A percentile compares a stretch with the other conserved stretches of the same genome.
phyloP scores from a whole-genome alignment of 1,140 invertebrate genomes.

The Bicyclus anynana region DNA sequence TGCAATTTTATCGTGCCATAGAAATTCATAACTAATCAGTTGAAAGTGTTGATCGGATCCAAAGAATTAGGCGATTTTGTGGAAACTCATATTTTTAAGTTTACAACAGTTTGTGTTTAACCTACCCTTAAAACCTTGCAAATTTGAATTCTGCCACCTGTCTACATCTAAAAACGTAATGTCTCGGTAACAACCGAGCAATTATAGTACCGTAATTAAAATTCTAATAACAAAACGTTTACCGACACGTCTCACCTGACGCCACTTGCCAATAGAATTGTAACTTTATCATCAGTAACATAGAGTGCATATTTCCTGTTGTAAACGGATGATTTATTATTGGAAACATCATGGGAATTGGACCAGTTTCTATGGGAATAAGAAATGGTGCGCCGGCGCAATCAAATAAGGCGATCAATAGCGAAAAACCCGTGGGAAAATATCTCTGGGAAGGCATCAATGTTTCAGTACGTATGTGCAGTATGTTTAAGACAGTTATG shows the following conservation, averaged over 20 bases:
- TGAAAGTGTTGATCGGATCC: too few species aligned
- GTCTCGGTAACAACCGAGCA: not conserved
- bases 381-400: constrained; percentile 17
- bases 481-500: not conserved
- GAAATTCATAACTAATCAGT: too few species aligned
- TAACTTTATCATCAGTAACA: not conserved
- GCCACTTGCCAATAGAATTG: not conserved
- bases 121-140: too few species aligned
- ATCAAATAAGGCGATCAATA: constrained; percentile 21
- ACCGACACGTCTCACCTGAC: not conserved
- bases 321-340: constrained; percentile 17
- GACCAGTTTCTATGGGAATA: constrained; percentile 21
- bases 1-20: too few species aligned
- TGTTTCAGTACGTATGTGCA: not conserved
- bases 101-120: too few species aligned
- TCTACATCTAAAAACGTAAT: not conserved
- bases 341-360: constrained; percentile 24
- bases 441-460: constrained; percentile 12
- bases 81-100: too few species aligned
- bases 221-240: constrained; percentile 3
- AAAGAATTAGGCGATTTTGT: too few species aligned
- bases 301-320: constrained; percentile 2
- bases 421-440: constrained; percentile 23
- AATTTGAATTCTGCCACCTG: not conserved
- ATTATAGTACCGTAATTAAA: constrained; percentile 2